A percentile compares a stretch with the other conserved stretches of the same genome.
These are phyloP conservation scores for Lophius americanus DNA, from an alignment of 2,797 vertebrate species.

Conservation along the genomic window DNA sequence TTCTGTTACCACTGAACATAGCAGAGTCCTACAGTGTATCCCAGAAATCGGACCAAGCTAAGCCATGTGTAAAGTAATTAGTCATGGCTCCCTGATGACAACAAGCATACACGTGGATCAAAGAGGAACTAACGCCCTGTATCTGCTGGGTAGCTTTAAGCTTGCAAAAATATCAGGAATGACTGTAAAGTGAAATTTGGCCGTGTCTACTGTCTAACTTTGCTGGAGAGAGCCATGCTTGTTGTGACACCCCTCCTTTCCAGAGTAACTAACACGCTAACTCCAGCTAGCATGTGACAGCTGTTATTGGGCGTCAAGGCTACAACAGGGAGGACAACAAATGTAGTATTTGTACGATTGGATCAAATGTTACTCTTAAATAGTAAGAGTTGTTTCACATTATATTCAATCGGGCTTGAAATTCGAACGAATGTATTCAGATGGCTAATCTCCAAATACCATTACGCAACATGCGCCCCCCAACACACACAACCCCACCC, in stretches of 20 bases:
- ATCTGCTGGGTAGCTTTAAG: background rate
- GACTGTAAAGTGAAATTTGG: background rate
- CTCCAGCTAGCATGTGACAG: background rate
- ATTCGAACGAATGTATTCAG: slow-evolving; percentile 20
- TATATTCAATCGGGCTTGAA: background rate
- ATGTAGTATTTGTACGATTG: rapidly evolving
- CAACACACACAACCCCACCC: slow-evolving; percentile 47
- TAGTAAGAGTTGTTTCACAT: background rate
- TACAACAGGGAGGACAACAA: background rate
- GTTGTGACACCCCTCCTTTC: slow-evolving; percentile 33
- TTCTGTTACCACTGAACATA: too few relatives aligned
- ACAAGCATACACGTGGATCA: slow-evolving; percentile 35
- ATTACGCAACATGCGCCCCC: slow-evolving; percentile 65
- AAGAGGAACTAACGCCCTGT: slow-evolving; percentile 14
- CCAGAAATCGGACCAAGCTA: too few relatives aligned
- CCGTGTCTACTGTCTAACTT: background rate
- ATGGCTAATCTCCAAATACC: slow-evolving; percentile 26
- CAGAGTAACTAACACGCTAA: slow-evolving; percentile 26
- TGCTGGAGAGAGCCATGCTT: slow-evolving; percentile 15
- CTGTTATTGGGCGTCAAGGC: background rate
- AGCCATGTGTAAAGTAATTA: too few relatives aligned
- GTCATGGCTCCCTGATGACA: slow-evolving; percentile 8
- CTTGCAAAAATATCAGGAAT: background rate
- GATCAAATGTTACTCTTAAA: rapidly evolving
- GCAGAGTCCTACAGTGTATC: too few relatives aligned